phyloP scores from a whole-genome alignment of 2,113 vertebrate species.

The Ctenodactylus gundi region DNA sequence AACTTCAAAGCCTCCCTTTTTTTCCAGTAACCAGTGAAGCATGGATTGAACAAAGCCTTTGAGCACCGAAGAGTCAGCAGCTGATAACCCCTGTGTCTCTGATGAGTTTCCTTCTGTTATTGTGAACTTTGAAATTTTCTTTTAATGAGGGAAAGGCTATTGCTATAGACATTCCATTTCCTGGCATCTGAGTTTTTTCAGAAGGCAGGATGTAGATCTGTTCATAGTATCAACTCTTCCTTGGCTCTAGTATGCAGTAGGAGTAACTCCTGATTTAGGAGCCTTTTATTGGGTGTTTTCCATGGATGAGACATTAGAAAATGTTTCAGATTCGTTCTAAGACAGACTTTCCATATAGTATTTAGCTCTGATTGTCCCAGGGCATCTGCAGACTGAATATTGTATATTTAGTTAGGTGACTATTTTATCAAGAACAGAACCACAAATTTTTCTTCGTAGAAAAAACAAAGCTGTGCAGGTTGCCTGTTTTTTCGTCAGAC shows the following conservation, averaged over 20 bases:
- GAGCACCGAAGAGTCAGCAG: too few relatives aligned
- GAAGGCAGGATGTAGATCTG: not conserved
- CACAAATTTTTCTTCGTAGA: not conserved
- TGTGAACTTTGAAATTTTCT: not conserved
- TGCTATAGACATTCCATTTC: not conserved
- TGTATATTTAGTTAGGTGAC: not conserved
- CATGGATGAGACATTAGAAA: not conserved
- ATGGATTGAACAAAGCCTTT: too few relatives aligned
- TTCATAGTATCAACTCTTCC: not conserved
- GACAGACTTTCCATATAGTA: not conserved
- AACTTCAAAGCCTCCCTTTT: too few relatives aligned
- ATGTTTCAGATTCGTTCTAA: not conserved
- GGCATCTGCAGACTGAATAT: not conserved
- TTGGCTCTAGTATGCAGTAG: not conserved
- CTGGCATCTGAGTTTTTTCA: not conserved
- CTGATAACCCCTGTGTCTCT: too few relatives aligned
- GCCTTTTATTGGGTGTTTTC: not conserved
- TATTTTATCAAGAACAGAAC: not conserved
- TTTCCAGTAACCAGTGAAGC: too few relatives aligned
- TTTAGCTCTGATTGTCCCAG: not conserved
- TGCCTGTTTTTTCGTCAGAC: not conserved
- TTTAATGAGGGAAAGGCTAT: not conserved
- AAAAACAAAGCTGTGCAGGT: fast-evolving
- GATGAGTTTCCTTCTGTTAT: too few relatives aligned
- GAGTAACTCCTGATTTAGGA: not conserved